These are phyloP conservation scores for Balearica regulorum DNA, from an alignment of 2,797 vertebrate species.

Conservation along the genomic window DNA sequence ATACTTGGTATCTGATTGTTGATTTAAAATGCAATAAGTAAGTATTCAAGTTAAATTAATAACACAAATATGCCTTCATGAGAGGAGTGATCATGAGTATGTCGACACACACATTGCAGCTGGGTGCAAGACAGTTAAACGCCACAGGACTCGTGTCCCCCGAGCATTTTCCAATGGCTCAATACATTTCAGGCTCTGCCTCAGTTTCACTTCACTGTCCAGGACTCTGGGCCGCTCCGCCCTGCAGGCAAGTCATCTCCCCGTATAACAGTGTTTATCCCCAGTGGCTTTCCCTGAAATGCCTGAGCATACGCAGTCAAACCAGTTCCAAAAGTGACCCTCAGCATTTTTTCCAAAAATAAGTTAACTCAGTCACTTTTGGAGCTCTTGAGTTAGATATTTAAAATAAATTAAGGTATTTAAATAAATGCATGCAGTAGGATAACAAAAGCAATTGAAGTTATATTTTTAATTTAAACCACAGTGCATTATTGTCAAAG, in stretches of 20 bases:
- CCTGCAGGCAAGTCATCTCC: neutral
- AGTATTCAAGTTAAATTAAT: neutral
- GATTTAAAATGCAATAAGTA: neutral
- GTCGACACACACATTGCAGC: neutral
- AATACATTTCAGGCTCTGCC: neutral
- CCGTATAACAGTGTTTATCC: neutral
- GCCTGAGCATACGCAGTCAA: neutral
- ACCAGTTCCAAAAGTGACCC: neutral
- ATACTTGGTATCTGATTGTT: neutral
- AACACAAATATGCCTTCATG: neutral
- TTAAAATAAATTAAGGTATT: neutral
- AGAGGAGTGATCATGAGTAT: neutral
- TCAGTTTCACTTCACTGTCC: neutral
- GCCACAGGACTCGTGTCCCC: neutral
- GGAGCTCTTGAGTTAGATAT: neutral
- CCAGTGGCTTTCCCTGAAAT: neutral
- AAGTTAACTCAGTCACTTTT: neutral
- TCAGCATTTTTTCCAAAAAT: neutral
- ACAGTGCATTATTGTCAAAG: neutral
- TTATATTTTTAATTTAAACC: neutral
- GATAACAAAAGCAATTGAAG: neutral
- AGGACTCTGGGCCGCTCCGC: neutral
- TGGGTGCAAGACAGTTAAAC: neutral
- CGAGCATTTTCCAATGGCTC: fast-evolving
- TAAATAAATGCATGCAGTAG: neutral